Base-by-base conservation (phyloP, 2,888 invertebrate species). In the Plebejus anna region DNA sequence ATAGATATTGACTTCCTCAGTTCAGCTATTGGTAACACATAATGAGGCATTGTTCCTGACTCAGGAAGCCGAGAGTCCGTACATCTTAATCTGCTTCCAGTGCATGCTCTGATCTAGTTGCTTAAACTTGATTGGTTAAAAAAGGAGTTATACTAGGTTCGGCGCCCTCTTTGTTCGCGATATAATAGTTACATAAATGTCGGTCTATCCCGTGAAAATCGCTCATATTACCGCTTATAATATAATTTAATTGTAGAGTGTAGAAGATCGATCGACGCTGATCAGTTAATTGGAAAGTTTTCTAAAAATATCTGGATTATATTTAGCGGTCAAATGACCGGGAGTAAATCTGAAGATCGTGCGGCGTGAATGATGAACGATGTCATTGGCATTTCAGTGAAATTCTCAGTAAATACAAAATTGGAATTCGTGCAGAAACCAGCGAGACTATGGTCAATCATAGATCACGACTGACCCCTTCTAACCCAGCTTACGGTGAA, bases 1-100 rank as follows among this genome's bases (percentile, higher is more conserved):
- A 93, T 93, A 93, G 92, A 92, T 93, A 91, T 92, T 85, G 91
- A 92, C 93, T 93, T 94, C 93, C 93, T 93, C 85, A 89, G 89
- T 89, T 86, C 87, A 88, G 86, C 85, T 87, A 89, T 86, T 90
- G 88, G 89, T 83, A 88, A 86, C 87, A 88, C 85, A 89, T 92
- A 93, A 89, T 90, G 90, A 88, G 89, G 84, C 90, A 92, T 93
- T 93, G 93, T 89, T 90, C 84, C 83, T 81, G 80, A 80, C 81
- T 82, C 82, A 82, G 83, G 83, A 90, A 87, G 87, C 85, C 82
- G 81, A 83, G 81, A 78, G 78, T 78, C 78, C 78, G 77, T 38
- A 78, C 86, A 88, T 89, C 89, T 90, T 87, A 88, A 88, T 88
- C 87, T 83, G 86, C 84, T 88, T 88, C 83, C 87, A 86, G 85